These are phyloP conservation scores for Pycnomerus fuliginosus DNA, from an alignment of 2,888 invertebrate genomes.

Conservation along the genomic window DNA sequence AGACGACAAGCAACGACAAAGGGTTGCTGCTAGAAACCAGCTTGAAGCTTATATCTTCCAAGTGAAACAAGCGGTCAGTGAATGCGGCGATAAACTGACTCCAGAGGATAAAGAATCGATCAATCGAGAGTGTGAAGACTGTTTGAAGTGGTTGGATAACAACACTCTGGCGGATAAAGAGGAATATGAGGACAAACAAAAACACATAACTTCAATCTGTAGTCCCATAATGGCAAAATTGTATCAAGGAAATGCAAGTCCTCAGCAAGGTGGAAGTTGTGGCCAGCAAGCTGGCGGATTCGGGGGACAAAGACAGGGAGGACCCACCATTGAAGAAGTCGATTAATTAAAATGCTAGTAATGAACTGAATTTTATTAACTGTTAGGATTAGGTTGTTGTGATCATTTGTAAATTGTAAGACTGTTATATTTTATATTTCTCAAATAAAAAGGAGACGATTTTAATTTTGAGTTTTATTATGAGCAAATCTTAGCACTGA, in stretches of 20 bases:
- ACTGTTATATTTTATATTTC: too few species aligned
- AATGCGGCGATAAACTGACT: conserved; percentile 61
- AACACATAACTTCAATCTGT: conserved; percentile 52
- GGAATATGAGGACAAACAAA: too few species aligned
- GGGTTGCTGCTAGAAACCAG: conserved; percentile 67
- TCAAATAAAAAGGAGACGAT: too few species aligned
- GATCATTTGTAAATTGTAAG: too few species aligned
- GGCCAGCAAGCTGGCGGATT: conserved; percentile 36
- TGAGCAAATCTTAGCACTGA: too few species aligned
- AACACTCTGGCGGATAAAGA: conserved; percentile 66
- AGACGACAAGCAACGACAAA: conserved; percentile 66
- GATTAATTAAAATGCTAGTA: conserved; percentile 26
- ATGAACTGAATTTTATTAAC: too few species aligned
- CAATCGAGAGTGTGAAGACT: conserved; percentile 57
- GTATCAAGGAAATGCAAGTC: conserved; percentile 44
- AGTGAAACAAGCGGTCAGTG: conserved; percentile 65
- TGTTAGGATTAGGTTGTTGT: too few species aligned
- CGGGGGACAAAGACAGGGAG: too few species aligned
- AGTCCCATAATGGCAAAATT: conserved; percentile 62
- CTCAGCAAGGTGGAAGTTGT: conserved; percentile 31
- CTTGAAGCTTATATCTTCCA: conserved; percentile 68
- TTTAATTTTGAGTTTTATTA: too few species aligned
- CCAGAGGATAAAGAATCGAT: conserved; percentile 64
- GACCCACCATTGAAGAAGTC: conserved; percentile 38
- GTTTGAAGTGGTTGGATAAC: conserved; percentile 65